Evolutionary conservation across 1,140 invertebrate species (phyloP).

Genomic region (Penaeus japonicus): DNA sequence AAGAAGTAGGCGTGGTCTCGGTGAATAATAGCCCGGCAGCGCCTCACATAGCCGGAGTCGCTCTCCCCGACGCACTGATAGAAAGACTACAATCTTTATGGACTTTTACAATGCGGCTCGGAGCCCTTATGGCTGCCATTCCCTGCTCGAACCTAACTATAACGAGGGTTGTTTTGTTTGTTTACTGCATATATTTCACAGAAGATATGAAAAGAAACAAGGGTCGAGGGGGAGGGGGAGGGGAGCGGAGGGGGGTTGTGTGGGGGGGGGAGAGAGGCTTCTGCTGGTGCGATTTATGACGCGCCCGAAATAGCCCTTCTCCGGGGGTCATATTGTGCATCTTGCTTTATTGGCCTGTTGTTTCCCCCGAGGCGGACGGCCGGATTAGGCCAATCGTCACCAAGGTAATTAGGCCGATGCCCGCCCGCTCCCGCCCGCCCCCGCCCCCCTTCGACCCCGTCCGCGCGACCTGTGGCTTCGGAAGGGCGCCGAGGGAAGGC

Average conservation of each 20-base stretch:
- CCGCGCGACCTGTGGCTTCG: background rate
- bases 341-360: constrained; percentile 15
- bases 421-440: background rate
- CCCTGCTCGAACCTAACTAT: constrained; percentile 51
- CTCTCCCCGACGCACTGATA: background rate
- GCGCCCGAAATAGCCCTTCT: constrained; percentile 14
- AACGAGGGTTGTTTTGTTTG: constrained; percentile 48
- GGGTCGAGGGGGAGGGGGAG: background rate
- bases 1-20: too few species aligned
- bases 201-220: constrained; percentile 53
- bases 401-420: too few species aligned
- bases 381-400: too few species aligned
- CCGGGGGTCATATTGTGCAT: background rate
- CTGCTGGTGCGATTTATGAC: constrained; percentile 36
- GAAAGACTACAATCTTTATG: constrained; percentile 38
- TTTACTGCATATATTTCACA: constrained; percentile 52
- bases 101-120: constrained; percentile 25
- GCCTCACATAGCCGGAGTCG: too few species aligned
- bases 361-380: background rate
- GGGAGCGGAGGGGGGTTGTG: too few species aligned
- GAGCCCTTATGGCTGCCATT: constrained; percentile 39
- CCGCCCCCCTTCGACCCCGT: background rate
- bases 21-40: too few species aligned
- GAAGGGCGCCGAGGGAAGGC: background rate
- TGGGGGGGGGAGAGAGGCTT: background rate